A percentile compares a stretch with the other conserved stretches of the same genome.
These are phyloP conservation scores for Acyrthosiphon pisum DNA, from an alignment of 1,140 invertebrate genomes.

Conservation along the genomic window DNA sequence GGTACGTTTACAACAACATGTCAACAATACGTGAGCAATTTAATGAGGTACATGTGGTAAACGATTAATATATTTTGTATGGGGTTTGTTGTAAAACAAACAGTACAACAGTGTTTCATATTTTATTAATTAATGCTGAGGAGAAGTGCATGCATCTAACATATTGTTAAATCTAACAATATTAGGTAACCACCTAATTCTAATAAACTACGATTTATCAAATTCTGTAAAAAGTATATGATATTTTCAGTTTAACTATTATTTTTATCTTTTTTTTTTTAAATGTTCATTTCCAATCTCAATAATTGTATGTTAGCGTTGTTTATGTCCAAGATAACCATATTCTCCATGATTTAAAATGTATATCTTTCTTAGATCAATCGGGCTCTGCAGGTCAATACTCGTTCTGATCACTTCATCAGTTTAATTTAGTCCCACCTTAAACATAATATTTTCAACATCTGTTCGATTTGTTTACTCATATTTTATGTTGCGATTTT, in stretches of 20 bases:
- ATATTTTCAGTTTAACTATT: not conserved
- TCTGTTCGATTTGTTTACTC: not conserved
- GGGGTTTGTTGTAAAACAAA: not conserved
- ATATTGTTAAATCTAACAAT: not conserved
- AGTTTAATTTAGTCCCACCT: not conserved
- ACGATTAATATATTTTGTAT: conserved; percentile 19
- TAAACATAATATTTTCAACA: not conserved
- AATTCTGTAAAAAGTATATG: not conserved
- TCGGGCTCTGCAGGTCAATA: not conserved
- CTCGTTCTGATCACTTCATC: not conserved
- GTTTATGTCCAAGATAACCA: not conserved
- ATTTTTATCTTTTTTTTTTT: not conserved
- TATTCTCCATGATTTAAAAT: not conserved
- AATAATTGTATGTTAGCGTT: not conserved
- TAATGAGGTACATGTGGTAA: not conserved
- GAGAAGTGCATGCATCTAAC: not conserved
- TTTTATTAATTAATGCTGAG: not conserved
- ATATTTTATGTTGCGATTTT: not conserved
- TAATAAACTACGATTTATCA: not conserved
- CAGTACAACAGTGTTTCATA: not conserved
- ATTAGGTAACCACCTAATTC: not conserved
- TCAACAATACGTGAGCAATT: not conserved
- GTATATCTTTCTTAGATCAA: not conserved
- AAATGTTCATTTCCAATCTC: not conserved
- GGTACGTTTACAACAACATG: not conserved